Conservation (phyloP, 2,113 vertebrate genomes). For the Varanus salvator region DNA sequence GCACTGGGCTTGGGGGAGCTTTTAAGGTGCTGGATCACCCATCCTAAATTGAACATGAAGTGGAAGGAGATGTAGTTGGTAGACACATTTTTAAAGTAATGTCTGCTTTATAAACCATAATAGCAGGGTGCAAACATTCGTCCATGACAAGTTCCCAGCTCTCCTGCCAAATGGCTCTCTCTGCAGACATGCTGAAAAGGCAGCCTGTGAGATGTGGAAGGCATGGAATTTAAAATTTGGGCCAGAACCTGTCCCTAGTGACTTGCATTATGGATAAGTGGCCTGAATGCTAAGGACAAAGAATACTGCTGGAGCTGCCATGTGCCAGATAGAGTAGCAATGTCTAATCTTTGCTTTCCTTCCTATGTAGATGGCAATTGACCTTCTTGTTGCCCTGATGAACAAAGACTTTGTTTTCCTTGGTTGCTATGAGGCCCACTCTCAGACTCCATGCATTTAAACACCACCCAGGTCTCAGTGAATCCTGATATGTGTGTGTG, state of each 20-base stretch:
- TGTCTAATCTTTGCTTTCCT: constrained; percentile 5
- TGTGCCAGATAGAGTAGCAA: background rate
- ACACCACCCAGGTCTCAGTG: background rate
- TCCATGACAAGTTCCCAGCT: background rate
- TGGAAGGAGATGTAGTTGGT: too few species aligned
- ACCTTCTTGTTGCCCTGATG: background rate
- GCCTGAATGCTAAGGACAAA: background rate
- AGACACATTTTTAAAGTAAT: too few species aligned
- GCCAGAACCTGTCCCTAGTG: background rate
- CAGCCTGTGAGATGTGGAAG: background rate
- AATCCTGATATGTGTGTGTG: background rate
- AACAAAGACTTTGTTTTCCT: constrained; percentile 9
- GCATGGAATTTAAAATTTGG: background rate
- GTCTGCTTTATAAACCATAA: background rate
- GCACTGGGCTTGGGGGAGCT: too few species aligned
- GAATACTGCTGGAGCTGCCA: background rate
- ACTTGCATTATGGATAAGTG: background rate
- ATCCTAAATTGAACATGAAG: too few species aligned
- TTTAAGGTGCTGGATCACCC: too few species aligned
- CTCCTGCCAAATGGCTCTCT: background rate
- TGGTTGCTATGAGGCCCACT: background rate
- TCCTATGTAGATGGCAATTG: constrained; percentile 22
- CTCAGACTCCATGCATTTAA: background rate
- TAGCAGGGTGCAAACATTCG: background rate
- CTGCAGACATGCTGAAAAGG: background rate